Base-by-base conservation (phyloP, 2,888 invertebrate species). In the Apocheima hispidaria region DNA sequence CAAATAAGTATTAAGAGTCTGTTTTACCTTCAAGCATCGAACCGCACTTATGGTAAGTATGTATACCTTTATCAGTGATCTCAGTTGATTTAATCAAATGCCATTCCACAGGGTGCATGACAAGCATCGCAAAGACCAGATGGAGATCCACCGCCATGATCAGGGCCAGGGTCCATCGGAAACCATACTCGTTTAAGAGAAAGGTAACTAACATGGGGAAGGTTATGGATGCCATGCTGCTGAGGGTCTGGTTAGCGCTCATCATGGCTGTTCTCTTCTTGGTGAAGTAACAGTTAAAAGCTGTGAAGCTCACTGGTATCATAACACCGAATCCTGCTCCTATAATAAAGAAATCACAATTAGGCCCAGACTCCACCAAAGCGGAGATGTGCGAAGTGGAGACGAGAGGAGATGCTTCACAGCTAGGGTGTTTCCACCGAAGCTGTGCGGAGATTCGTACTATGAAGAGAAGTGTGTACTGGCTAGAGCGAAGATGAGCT, bases 21-120 rank as follows among this genome's bases (percentile, higher is more conserved):
- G n/a, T n/a, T n/a, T n/a, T n/a, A n/a, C n/a, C n/a, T n/a, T n/a
- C n/a, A n/a, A n/a, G n/a, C n/a, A n/a, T n/a, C n/a, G n/a, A n/a
- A n/a, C n/a, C n/a, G n/a, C n/a, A n/a, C n/a, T n/a, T n/a, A n/a
- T n/a, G n/a, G n/a, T n/a, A n/a, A n/a, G n/a, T n/a, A n/a, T n/a
- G n/a, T n/a, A n/a, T n/a, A 83, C 89, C 85, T 59, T 66, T 59
- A 23, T 71, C 70, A n/a, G 62, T 36, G 28, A n/a, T 63, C 2
- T 77, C 79, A 0, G 73, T 69, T 6, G 77, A 71, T 61, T 80
- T 78, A 4, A 88, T 87, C 88, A 95, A 87, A 75, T 96, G 96
- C 95, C 96, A 95, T 77, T 96, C 94, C 0, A 96, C 95, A 0
- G 96, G 96, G 71, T 96, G 96, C 94, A 96, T 95, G 38, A 95